Base-by-base conservation (phyloP, 2,888 invertebrate species). In the Ceriagrion tenellum region DNA sequence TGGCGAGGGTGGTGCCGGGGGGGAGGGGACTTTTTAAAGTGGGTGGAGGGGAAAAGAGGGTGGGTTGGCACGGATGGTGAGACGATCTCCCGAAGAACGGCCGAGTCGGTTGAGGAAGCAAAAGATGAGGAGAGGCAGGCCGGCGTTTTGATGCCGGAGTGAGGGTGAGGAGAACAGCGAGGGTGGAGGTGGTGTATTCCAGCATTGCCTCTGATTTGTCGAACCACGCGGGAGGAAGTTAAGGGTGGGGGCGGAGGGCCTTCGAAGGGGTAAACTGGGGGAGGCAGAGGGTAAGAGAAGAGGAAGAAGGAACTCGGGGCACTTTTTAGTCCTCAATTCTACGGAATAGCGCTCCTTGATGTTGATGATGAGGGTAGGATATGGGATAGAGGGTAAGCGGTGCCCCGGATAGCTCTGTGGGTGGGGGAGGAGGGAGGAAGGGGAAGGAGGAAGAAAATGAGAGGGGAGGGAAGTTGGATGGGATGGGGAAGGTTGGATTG, bases 311-410 rank as follows among this genome's bases (percentile, higher is more conserved):
- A 26, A n/a, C 81, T 81, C 81, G n/a, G 30, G 81, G 59, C 63
- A 91, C 63, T 63, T 23, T 63, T 35, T 63, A 63, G 63, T 63
- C 93, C 93, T 69, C 90, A 63, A 93, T 93, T 93, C 93, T 26
- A 55, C n/a, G 69, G 93, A 93, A 93, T 69, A 74, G 93, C 26
- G 35, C 40, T 40, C 55, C 89, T 89, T 89, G 89, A 59, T 91
- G 91, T 93, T 74, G 93, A 93, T 93, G 93, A 26, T 89, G 89
- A 55, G 89, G 89, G 88, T 47, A 88, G 88, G 88, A 69, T 69
- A 69, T 69, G 69, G 69, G 26, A 69, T 26, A n/a, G 69, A 69
- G 69, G 69, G 47, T 26, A 26, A 20, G 69, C 69, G 69, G 26
- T 69, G 69, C 69, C 69, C 69, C 6, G 88, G 88, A 88, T 26